A percentile compares a stretch with the other conserved stretches of the same genome.
Evolutionary conservation across 2,113 vertebrate genomes (phyloP).

Genomic region (Istiophorus platypterus): DNA sequence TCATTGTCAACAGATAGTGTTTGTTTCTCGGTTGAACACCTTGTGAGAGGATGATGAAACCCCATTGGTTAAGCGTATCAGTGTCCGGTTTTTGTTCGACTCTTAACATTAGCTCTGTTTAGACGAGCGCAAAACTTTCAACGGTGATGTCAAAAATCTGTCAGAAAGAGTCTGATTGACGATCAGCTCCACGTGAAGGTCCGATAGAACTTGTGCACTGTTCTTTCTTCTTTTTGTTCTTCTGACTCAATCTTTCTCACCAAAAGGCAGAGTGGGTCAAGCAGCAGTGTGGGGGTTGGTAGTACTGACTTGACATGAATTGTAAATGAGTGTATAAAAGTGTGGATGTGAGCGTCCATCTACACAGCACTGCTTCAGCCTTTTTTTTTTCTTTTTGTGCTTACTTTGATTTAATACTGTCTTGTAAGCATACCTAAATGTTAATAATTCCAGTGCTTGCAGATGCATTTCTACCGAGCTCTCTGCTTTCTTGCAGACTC

Average conservation of each 20-base stretch:
- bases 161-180: slow-evolving; percentile 41
- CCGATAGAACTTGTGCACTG: slow-evolving; percentile 34
- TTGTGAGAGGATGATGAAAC: neutral
- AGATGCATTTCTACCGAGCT: slow-evolving; percentile 73
- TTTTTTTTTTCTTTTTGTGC: slow-evolving; percentile 71
- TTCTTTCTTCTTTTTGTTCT: slow-evolving; percentile 24
- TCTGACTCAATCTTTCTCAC: slow-evolving; percentile 23
- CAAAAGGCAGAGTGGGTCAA: slow-evolving; percentile 48
- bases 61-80: neutral
- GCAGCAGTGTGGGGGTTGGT: slow-evolving; percentile 28
- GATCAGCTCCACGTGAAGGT: slow-evolving; percentile 48
- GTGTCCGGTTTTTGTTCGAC: neutral
- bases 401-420: slow-evolving; percentile 85
- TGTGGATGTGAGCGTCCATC: slow-evolving; percentile 68
- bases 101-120: neutral
- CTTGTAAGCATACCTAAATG: slow-evolving; percentile 84
- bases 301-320: slow-evolving; percentile 74
- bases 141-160: slow-evolving; percentile 22
- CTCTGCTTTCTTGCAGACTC: slow-evolving; percentile 79
- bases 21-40: neutral
- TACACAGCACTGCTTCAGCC: slow-evolving; percentile 70
- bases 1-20: neutral
- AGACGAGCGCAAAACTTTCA: slow-evolving; percentile 30
- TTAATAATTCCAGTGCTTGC: slow-evolving; percentile 85
- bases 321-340: slow-evolving; percentile 78